Conservation (phyloP, 2,888 invertebrate genomes). For the Latheticus oryzae region DNA sequence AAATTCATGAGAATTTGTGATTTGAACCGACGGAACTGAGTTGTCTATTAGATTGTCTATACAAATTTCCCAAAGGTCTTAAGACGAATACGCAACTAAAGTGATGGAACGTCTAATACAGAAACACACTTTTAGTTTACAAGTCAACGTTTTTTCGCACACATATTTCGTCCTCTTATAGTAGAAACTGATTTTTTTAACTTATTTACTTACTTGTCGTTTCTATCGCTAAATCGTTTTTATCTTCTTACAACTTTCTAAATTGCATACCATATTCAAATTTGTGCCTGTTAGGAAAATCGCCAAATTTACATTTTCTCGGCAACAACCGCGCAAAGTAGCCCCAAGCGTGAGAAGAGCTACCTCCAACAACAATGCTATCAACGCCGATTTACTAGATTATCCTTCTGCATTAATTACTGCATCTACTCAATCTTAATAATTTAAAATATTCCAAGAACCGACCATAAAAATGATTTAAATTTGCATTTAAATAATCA, state of each 20-base stretch:
- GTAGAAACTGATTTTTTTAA: background rate
- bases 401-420: conserved; percentile 25
- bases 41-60: conserved; percentile 48
- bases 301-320: conserved; percentile 34
- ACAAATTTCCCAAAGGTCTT: conserved; percentile 52
- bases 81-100: conserved; percentile 49
- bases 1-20: conserved; percentile 48
- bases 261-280: conserved; percentile 35
- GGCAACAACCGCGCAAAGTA: conserved; percentile 24
- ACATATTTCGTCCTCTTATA: conserved; percentile 6
- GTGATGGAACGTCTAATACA: conserved; percentile 48
- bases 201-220: no score
- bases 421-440: conserved; percentile 14
- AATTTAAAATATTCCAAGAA: conserved; percentile 22
- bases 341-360: conserved; percentile 21
- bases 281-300: conserved; percentile 33
- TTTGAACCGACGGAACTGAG: conserved; percentile 43
- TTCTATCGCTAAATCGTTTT: no score
- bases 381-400: conserved; percentile 29
- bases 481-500: conserved; percentile 34
- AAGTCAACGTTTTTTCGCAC: conserved; percentile 39
- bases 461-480: conserved; percentile 14
- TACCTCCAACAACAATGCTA: conserved; percentile 26
- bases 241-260: conserved; percentile 28
- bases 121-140: conserved; percentile 45